phyloP scores from a whole-genome alignment of 92 coral and sea anemone species.

The Porites evermanni region DNA sequence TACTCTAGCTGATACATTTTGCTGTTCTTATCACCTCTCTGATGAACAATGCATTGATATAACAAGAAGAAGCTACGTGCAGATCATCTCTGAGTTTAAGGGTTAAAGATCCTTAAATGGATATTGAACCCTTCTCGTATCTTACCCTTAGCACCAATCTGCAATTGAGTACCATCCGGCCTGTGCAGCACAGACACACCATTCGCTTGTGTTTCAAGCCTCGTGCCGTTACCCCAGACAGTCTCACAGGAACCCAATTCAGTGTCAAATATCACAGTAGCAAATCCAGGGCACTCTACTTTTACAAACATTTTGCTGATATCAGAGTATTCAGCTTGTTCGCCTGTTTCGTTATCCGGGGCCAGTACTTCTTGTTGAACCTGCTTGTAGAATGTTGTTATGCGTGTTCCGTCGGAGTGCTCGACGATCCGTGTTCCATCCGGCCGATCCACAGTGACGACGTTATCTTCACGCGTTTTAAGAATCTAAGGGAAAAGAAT shows the following conservation, averaged over 20 bases:
- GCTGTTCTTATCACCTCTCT: too few relatives aligned
- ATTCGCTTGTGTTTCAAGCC: slow-evolving; percentile 83
- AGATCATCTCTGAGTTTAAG: too few relatives aligned
- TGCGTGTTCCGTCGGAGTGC: slow-evolving; percentile 97
- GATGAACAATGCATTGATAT: too few relatives aligned
- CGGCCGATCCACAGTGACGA: slow-evolving; percentile 82
- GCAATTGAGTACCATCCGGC: slow-evolving; percentile 80
- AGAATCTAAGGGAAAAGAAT: slow-evolving; percentile 60
- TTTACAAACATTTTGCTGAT: slow-evolving; percentile 80
- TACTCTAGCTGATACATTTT: too few relatives aligned
- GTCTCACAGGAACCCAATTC: slow-evolving; percentile 87
- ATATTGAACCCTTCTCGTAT: not conserved
- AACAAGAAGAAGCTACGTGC: too few relatives aligned
- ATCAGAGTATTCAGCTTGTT: slow-evolving; percentile 76
- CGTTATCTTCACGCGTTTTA: slow-evolving; percentile 95
- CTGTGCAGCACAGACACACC: slow-evolving; percentile 81
- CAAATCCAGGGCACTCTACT: slow-evolving; percentile 95
- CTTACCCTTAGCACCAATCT: slow-evolving; percentile 83
- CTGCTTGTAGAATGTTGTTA: slow-evolving; percentile 86
- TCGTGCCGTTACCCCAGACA: slow-evolving; percentile 89
- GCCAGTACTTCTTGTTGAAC: slow-evolving; percentile 61
- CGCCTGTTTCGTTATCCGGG: slow-evolving; percentile 94
- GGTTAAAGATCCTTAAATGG: too few relatives aligned
- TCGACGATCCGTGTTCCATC: slow-evolving; percentile 89
- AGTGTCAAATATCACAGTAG: slow-evolving; percentile 83